phyloP scores from a whole-genome alignment of 2,113 vertebrate genomes.

The Chaetura pelagica region DNA sequence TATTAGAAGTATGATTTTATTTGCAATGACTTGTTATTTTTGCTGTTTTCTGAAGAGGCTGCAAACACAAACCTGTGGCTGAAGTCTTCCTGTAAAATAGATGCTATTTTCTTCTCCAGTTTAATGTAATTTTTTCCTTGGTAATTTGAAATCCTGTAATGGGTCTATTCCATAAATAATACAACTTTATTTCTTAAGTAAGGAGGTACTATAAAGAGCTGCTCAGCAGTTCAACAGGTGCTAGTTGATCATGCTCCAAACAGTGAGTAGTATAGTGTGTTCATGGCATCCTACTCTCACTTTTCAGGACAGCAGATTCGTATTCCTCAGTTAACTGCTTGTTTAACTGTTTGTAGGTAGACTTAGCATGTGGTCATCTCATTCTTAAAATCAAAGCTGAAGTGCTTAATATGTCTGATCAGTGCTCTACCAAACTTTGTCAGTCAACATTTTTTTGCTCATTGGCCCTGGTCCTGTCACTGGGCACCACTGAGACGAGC shows the following conservation, averaged over 20 bases:
- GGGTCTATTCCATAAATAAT: not conserved
- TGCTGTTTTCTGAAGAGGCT: not conserved
- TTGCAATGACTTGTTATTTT: not conserved
- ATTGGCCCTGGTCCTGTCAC: too few relatives aligned
- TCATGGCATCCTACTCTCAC: not conserved
- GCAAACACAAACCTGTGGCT: not conserved
- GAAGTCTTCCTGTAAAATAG: not conserved
- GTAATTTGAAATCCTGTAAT: not conserved
- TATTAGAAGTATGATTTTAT: not conserved
- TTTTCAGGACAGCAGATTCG: not conserved
- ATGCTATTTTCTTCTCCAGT: not conserved
- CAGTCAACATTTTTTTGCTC: not conserved
- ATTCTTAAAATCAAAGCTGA: not conserved
- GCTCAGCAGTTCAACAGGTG: not conserved
- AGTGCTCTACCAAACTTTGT: not conserved
- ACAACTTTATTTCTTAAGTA: not conserved
- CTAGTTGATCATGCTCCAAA: not conserved
- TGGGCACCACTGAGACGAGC: too few relatives aligned
- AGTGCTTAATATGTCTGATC: not conserved
- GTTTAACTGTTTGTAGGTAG: not conserved
- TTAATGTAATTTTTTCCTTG: not conserved
- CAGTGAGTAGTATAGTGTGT: not conserved
- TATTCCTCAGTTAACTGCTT: not conserved
- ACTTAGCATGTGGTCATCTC: not conserved
- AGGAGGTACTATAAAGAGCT: not conserved